Evolutionary conservation across 2,888 invertebrate species (phyloP).

Genomic region (Blastobasis lacticolella): DNA sequence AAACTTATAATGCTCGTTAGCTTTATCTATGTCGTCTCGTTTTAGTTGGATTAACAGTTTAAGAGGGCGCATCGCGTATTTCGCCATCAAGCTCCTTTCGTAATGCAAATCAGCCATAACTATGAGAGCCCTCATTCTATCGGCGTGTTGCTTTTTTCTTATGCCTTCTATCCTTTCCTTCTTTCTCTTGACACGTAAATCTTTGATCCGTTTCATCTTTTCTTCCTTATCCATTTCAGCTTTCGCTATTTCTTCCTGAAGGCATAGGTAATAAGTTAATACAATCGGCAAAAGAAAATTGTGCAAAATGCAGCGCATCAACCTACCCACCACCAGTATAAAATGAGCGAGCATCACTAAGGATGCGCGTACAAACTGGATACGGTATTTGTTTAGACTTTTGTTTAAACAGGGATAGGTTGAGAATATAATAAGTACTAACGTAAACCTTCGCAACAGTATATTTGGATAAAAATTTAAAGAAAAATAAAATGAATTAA

Average conservation of each 20-base stretch:
- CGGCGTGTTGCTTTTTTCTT: slow-evolving; percentile 69
- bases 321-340: too few relatives aligned
- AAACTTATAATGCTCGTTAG: slow-evolving; percentile 58
- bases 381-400: too few relatives aligned
- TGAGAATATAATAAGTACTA: too few relatives aligned
- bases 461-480: too few relatives aligned
- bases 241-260: slow-evolving; percentile 60
- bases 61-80: slow-evolving; percentile 54
- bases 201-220: slow-evolving; percentile 72
- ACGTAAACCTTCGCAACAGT: too few relatives aligned
- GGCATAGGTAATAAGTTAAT: background rate
- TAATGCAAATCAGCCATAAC: slow-evolving; percentile 71
- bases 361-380: too few relatives aligned
- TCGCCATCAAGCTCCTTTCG: slow-evolving; percentile 49
- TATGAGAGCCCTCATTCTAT: slow-evolving; percentile 53
- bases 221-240: slow-evolving; percentile 76
- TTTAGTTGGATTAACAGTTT: slow-evolving; percentile 43
- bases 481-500: too few relatives aligned
- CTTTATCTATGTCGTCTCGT: slow-evolving; percentile 53
- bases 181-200: slow-evolving; percentile 75
- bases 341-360: too few relatives aligned
- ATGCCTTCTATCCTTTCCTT: slow-evolving; percentile 77
- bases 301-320: too few relatives aligned
- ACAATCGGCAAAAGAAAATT: too few relatives aligned
- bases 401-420: too few relatives aligned